Evolutionary conservation across 2,797 vertebrate genomes (phyloP), one percentile per base, ranked within the genome.

Genomic region (Natrix natrix): DNA sequence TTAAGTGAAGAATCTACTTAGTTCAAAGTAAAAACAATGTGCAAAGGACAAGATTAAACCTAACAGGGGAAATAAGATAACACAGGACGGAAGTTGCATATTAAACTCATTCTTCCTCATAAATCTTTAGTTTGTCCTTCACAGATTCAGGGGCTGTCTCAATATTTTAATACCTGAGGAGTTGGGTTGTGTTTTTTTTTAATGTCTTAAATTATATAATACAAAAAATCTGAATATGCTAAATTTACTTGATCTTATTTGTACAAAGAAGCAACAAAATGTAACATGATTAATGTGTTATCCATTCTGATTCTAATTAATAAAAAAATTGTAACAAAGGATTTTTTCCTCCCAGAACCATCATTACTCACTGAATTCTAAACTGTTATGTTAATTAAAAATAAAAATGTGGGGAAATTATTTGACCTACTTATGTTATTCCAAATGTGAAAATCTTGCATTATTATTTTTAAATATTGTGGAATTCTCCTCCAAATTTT

Each of bases 91-190:
- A 96, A 96, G 96, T 97, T 98, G 97, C 98, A 98, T 98, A 98
- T 97, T 97, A 98, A 97, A 97, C 96, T 97, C 94, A 96, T 96
- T 96, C 95, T 97, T 97, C 95, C 96, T 96, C 97, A 96, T 97
- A 96, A 94, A 87, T 91, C 93, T 96, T 95, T 97, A 97, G 91
- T 94, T 97, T 96, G 93, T 96, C 92, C 97, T 96, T 95, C 95
- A 96, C 14, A 97, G 96, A 96, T 94, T 96, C 93, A 98, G 95
- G 97, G 97, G 97, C 94, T 96, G 95, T 93, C 95, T 95, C 96
- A 97, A 96, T 96, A 97, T 95, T 96, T 97, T 97, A 97, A 97
- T 98, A 98, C 98, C 98, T 98, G 98, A 98, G 98, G 97, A 98
- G 97, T 97, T 97, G 97, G 95, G 97, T 97, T 97, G 66, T 61